Percentiles rank a stretch among this genome's conserved stretches.
Conservation (phyloP, 2,888 invertebrate genomes). For the Leptopilina myrica region DNA sequence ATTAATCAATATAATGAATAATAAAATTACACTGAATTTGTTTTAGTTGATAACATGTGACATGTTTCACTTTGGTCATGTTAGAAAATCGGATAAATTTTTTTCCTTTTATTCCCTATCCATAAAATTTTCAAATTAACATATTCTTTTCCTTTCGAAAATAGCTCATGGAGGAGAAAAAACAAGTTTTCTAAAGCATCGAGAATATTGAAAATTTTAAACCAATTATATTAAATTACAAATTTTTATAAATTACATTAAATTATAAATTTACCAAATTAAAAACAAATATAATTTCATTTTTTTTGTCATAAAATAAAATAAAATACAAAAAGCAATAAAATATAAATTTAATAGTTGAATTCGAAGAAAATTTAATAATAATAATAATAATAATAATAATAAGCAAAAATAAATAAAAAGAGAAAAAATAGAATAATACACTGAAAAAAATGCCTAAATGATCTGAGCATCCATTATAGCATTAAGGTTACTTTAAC, state of each 20-base stretch:
- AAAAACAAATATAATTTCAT: neutral
- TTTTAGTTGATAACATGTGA: neutral
- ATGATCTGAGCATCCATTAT: too few species aligned
- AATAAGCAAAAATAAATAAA: too few species aligned
- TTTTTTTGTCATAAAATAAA: neutral
- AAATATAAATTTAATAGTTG: too few species aligned
- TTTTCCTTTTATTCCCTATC: neutral
- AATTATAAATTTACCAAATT: too few species aligned
- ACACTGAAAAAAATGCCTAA: too few species aligned
- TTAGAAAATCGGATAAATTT: neutral
- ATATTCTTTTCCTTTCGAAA: neutral
- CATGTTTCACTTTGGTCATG: neutral
- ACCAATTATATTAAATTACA: too few species aligned
- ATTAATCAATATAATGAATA: conserved; percentile 2
- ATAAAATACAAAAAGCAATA: too few species aligned
- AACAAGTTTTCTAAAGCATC: neutral
- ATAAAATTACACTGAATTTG: conserved; percentile 8
- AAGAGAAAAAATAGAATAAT: too few species aligned
- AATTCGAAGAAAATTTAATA: too few species aligned
- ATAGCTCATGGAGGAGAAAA: neutral
- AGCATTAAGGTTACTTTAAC: too few species aligned
- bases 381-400: too few species aligned
- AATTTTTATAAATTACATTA: too few species aligned
- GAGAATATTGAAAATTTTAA: neutral
- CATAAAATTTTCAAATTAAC: neutral